A percentile compares a stretch with the other conserved stretches of the same genome.
Conservation (phyloP, 1,140 invertebrate genomes). For the Diorhabda elongata region DNA sequence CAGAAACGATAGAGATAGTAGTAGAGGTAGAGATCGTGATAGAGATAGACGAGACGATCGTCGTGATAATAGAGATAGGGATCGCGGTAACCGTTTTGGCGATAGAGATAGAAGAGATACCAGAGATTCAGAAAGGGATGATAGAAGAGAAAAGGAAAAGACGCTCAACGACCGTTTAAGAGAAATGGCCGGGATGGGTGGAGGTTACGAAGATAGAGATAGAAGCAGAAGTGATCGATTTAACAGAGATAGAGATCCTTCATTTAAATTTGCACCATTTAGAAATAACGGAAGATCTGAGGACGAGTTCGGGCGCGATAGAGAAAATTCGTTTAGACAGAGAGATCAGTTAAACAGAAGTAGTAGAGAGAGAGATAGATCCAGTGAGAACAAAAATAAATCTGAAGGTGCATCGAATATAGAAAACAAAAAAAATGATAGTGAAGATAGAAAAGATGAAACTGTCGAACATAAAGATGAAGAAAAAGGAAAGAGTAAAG, state of each 20-base stretch:
- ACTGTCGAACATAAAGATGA: not conserved
- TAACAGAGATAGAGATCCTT: not conserved
- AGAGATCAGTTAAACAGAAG: not conserved
- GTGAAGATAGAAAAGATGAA: not conserved
- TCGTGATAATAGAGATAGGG: conserved; percentile 27
- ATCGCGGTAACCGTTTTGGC: conserved; percentile 29
- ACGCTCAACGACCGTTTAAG: conserved; percentile 41
- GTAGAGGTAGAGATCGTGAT: conserved; percentile 39
- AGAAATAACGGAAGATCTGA: not conserved
- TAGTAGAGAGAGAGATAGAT: not conserved
- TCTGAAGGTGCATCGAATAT: not conserved
- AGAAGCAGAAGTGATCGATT: conserved; percentile 13
- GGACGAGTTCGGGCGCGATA: not conserved
- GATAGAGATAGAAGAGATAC: conserved; percentile 41
- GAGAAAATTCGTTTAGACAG: not conserved
- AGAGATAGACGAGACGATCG: conserved; percentile 38
- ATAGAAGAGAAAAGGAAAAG: conserved; percentile 39
- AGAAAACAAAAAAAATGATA: not conserved
- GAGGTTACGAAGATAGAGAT: not conserved
- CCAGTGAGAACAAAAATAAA: not conserved
- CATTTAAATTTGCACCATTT: not conserved
- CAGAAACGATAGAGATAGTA: conserved; percentile 32
- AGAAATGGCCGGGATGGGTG: conserved; percentile 40
- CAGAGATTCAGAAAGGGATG: conserved; percentile 16
- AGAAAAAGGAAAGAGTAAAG: not conserved